Base-by-base conservation (phyloP, 1,140 invertebrate genomes). In the Ceratina japonica region DNA sequence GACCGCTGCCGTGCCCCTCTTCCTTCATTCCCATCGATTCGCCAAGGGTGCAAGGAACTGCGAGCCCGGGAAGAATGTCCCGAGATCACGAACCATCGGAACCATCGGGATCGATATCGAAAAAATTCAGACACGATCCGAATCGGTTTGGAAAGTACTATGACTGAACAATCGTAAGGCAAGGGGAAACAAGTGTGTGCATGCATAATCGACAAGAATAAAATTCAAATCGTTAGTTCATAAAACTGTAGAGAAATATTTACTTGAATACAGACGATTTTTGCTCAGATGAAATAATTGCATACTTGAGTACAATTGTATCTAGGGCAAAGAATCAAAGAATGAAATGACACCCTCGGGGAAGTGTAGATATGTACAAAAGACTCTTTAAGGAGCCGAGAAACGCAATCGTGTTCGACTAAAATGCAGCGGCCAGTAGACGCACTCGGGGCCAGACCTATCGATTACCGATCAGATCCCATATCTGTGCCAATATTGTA, bases 401-500 rank as follows among this genome's bases (percentile, higher is more conserved):
- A 71, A 77, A 77, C 75, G 75, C 49, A 77, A 51, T 62, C 68
- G 56, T 63, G 75, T 77, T 54, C 75, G 58, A 71, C 16, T 77
- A 71, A 77, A 77, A 71, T 63, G 66, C 68, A 77, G 75, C 62
- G 65, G 37, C 75, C 58, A 18, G 66, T 62, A 61, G 58, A 63
- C 75, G 15, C 52, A 74, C 59, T 52, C 49, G 59, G 37, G 18
- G 31, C 70, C 49, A 71, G 56, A 58, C 64, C 75, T 83, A 83
- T 83, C 81, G 81, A 83, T 84, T 84, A 84, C 75, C 44, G 82
- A 84, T 84, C 82, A 68, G 80, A 84, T 84, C 61, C 66, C 27
- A 76, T 83, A 83, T 84, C 82, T 72, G 44, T 83, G 61, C 64
- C 65, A 52, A 65, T 84, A 83, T 84, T 84, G 72, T 65, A 58